Base-by-base conservation (phyloP, 2,113 vertebrate species). In the Brachyistius frenatus region DNA sequence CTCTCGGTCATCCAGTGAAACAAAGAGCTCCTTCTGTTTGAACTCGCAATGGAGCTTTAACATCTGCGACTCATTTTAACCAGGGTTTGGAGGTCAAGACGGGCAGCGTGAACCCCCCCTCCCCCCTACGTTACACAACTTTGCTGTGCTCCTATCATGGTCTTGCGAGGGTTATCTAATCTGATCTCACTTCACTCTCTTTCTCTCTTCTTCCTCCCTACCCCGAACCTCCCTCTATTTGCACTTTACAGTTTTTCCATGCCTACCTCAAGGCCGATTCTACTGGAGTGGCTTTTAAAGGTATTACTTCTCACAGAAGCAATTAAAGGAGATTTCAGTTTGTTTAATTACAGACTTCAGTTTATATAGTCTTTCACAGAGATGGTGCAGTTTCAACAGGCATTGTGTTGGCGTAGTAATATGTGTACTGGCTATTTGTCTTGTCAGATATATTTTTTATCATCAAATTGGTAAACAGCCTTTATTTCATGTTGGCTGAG, bases 231-330 rank as follows among this genome's bases (percentile, higher is more conserved):
- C 0, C 5, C 23, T 44, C 30, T 35, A 84, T 46, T 85, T 46
- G 63, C 5, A n/a, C 49, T 77, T 49, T 7, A 35, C 92, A 98
- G 97, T 97, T 97, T 90, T 98, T 98, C 85, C 93, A 94, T 80
- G 94, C 96, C 39, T 97, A 95, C 81, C 93, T 96, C 80, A 92
- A 90, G 68, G 85, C 77, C 1, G 76, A 82, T 5, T 90, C 92
- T 16, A 70, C 81, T 3, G 97, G 95, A 69, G 52, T 86, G 56
- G 2, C 68, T 2, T 55, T 96, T 1, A 60, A 41, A 90, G 95
- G 97, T 98, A 93, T 66, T 2, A 4, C 3, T 5, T 2, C 46
- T 66, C 66, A 62, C 3, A 5, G 4, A 65, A 5, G 23, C 31
- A 44, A n/a, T 49, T 66, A 16, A 15, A 35, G 1, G 10, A 46